Evolutionary conservation across 2,888 invertebrate genomes (phyloP).

Genomic region (Agrotis clavis): DNA sequence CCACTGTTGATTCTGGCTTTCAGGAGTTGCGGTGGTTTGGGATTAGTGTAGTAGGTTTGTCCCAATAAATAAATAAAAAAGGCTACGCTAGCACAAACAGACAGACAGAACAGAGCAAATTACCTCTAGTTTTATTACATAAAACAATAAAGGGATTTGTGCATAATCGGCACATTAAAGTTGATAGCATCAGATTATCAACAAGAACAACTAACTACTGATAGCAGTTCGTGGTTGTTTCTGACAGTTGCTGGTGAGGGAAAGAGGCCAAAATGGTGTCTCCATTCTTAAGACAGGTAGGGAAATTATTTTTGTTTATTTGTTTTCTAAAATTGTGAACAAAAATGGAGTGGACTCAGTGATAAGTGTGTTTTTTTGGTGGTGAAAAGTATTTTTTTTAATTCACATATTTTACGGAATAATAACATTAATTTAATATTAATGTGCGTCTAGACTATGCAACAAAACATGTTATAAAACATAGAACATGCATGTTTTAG

Average conservation of each 20-base stretch:
- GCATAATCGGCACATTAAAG: constrained; percentile 30
- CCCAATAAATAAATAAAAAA: too few species aligned
- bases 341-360: not conserved
- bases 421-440: too few species aligned
- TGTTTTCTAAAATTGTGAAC: not conserved
- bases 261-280: constrained; percentile 36
- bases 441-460: too few species aligned
- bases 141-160: constrained; percentile 36
- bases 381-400: not conserved
- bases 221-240: not conserved
- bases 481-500: too few species aligned
- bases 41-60: too few species aligned
- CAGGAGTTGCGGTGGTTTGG: too few species aligned
- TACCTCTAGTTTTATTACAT: not conserved
- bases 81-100: not conserved
- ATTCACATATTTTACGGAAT: not conserved
- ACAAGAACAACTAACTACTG: not conserved
- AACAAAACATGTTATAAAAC: too few species aligned
- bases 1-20: too few species aligned
- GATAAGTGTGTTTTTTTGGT: not conserved
- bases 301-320: not conserved
- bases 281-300: constrained; percentile 52
- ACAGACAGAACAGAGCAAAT: constrained; percentile 10
- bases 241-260: not conserved
- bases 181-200: constrained; percentile 13